A percentile compares a stretch with the other conserved stretches of the same genome.
Conservation (phyloP, 2,797 vertebrate species). For the Hipposideros larvatus region DNA sequence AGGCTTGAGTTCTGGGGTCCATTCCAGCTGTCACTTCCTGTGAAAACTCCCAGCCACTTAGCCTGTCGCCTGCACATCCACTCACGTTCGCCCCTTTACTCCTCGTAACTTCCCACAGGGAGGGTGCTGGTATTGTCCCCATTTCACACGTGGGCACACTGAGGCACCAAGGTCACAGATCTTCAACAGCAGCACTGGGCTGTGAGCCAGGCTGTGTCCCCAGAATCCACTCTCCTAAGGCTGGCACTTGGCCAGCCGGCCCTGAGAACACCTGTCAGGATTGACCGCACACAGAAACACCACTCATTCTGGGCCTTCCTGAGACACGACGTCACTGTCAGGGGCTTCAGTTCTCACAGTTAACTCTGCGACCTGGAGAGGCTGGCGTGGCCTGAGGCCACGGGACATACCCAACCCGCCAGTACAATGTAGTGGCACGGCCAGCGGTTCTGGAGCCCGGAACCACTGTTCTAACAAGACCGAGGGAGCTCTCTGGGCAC, state of each 20-base stretch:
- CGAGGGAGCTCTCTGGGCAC: too few relatives aligned
- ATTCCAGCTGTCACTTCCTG: neutral
- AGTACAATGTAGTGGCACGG: neutral
- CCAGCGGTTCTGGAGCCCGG: neutral
- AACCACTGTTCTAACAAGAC: too few relatives aligned
- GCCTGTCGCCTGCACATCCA: too few relatives aligned
- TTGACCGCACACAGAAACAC: neutral
- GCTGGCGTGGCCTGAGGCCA: neutral
- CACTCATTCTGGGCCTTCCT: neutral
- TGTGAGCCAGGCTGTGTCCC: neutral
- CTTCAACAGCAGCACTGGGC: neutral
- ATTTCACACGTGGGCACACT: neutral
- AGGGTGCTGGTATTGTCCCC: neutral
- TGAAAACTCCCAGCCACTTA: neutral
- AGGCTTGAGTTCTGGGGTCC: neutral
- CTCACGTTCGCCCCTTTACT: too few relatives aligned
- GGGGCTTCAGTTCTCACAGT: neutral
- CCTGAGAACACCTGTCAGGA: neutral
- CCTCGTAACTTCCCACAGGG: accelerated
- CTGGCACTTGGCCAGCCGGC: neutral
- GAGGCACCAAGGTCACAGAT: neutral
- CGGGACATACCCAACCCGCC: neutral
- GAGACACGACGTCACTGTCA: neutral
- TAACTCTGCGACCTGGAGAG: neutral
- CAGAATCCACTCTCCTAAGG: neutral